Evolutionary conservation across 2,113 vertebrate species (phyloP).

Genomic region (Coracopsis vasa): DNA sequence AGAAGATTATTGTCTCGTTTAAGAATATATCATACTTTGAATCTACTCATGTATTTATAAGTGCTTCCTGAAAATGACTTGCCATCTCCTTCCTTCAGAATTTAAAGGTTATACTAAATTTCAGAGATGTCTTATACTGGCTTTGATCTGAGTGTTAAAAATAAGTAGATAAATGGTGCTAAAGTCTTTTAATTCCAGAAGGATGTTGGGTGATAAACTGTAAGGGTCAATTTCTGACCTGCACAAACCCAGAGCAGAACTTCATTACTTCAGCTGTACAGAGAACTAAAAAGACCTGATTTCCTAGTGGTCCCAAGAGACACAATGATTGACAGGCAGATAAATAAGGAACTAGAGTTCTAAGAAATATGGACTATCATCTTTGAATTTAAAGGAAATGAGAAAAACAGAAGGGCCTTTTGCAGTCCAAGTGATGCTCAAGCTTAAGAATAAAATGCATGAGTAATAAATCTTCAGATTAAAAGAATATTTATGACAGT

Average conservation of each 20-base stretch:
- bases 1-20: background rate
- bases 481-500: background rate
- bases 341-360: slow-evolving; percentile 20
- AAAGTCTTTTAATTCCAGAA: background rate
- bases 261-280: slow-evolving; percentile 6
- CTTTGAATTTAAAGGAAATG: slow-evolving; percentile 43
- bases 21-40: background rate
- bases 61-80: background rate
- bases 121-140: background rate
- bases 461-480: slow-evolving; percentile 19
- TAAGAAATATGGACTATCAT: slow-evolving; percentile 22
- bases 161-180: slow-evolving; percentile 35
- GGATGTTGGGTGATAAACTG: slow-evolving; percentile 34
- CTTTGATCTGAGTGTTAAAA: slow-evolving; percentile 31
- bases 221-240: slow-evolving; percentile 23
- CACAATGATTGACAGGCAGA: background rate
- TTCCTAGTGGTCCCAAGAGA: background rate
- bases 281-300: background rate
- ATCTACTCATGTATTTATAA: background rate
- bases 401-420: background rate
- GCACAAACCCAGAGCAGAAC: background rate
- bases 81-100: background rate
- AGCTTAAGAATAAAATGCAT: slow-evolving; percentile 1
- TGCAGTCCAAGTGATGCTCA: background rate
- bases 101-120: background rate